Conservation (phyloP, 1,140 invertebrate species). For the Leptoteleia sp. region DNA sequence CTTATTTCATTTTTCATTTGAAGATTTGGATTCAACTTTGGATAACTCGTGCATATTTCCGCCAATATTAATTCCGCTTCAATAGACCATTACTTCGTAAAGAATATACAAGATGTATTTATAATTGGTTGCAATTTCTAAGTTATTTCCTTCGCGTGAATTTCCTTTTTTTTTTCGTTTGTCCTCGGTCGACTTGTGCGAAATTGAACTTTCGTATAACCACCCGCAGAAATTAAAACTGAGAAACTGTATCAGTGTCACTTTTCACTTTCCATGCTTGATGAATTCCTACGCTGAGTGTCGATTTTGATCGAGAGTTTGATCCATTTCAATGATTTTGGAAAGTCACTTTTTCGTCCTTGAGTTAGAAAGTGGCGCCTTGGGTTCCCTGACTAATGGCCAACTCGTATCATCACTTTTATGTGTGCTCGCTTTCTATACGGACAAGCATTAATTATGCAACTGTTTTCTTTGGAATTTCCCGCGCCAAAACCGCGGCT, state of each 20-base stretch:
- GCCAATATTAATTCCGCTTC: too few relatives aligned
- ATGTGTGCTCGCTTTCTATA: slow-evolving; percentile 60
- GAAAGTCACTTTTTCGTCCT: slow-evolving; percentile 61
- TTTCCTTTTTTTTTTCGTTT: slow-evolving; percentile 1
- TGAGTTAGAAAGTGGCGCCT: slow-evolving; percentile 58
- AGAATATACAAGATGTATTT: too few relatives aligned
- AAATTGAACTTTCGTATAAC: slow-evolving; percentile 31
- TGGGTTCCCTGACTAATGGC: slow-evolving; percentile 31
- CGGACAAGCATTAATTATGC: slow-evolving; percentile 53
- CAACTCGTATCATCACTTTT: slow-evolving; percentile 47
- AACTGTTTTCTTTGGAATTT: slow-evolving; percentile 35
- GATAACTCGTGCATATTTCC: too few relatives aligned
- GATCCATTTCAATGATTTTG: slow-evolving; percentile 64
- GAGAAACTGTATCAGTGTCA: slow-evolving; percentile 30
- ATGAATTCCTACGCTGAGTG: slow-evolving; percentile 30
- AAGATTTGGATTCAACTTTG: too few relatives aligned
- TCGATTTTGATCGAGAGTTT: slow-evolving; percentile 56
- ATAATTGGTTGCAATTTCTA: too few relatives aligned
- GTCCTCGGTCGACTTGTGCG: slow-evolving; percentile 7
- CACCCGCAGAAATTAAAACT: slow-evolving; percentile 43
- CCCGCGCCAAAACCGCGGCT: slow-evolving; percentile 4
- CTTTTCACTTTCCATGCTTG: slow-evolving; percentile 46
- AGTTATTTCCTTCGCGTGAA: background rate
- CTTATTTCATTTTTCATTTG: too few relatives aligned
- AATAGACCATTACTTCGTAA: too few relatives aligned